Evolutionary conservation across 2,888 invertebrate species (phyloP).

Genomic region (Nysson spinosus): DNA sequence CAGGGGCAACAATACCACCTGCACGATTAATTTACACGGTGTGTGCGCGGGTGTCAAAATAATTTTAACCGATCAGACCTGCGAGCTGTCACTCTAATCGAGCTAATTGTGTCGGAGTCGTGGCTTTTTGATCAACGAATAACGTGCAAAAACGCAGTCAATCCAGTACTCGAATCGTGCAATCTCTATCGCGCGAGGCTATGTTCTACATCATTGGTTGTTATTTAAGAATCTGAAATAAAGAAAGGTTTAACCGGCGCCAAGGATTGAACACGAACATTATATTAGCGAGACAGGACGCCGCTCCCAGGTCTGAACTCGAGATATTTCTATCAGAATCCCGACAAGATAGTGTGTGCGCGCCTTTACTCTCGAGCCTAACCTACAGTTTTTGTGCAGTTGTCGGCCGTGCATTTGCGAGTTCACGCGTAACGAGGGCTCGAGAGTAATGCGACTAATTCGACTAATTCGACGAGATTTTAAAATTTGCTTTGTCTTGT

Average conservation of each 20-base stretch:
- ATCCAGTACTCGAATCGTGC: conserved; percentile 2
- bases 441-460: neutral
- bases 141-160: neutral
- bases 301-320: conserved; percentile 44
- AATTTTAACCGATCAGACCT: conserved; percentile 30
- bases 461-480: too few relatives aligned
- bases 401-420: conserved; percentile 13
- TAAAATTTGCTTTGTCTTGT: too few relatives aligned
- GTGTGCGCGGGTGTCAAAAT: conserved; percentile 71
- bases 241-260: neutral
- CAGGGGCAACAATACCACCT: conserved; percentile 97
- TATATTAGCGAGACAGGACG: conserved; percentile 8
- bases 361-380: conserved; percentile 43
- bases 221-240: neutral
- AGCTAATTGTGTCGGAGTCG: neutral
- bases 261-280: neutral
- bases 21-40: conserved; percentile 98
- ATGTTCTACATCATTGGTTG: conserved; percentile 27
- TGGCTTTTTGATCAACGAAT: too few relatives aligned
- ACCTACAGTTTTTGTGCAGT: conserved; percentile 37
- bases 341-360: conserved; percentile 39
- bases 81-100: conserved; percentile 24
- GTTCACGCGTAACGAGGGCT: neutral
- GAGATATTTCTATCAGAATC: conserved; percentile 10
- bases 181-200: conserved; percentile 11